These are phyloP conservation scores for Bambusicola thoracicus DNA, from an alignment of 2,113 vertebrate species.

Conservation along the genomic window DNA sequence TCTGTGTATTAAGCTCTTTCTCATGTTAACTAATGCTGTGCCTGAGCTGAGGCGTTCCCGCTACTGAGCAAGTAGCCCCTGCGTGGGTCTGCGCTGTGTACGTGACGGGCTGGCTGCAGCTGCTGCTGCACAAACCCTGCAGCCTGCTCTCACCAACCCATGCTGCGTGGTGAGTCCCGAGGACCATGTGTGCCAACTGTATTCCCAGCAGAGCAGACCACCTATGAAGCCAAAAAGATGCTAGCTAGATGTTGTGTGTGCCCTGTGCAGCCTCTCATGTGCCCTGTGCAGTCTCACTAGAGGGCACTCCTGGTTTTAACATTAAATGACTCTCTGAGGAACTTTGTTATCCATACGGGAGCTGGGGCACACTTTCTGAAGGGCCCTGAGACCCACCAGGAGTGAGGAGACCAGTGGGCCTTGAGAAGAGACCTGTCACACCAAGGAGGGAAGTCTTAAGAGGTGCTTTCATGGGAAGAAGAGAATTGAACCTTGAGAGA, in stretches of 20 bases:
- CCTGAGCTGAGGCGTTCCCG: background rate
- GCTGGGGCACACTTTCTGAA: background rate
- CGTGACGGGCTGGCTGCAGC: background rate
- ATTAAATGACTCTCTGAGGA: background rate
- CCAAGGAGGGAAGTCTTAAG: background rate
- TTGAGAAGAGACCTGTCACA: background rate
- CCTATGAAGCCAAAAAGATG: background rate
- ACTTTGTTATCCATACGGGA: background rate
- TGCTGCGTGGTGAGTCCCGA: accelerated
- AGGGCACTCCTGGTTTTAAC: conserved; percentile 25
- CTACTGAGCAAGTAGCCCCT: background rate
- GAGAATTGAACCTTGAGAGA: background rate
- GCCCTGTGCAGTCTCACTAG: conserved; percentile 27
- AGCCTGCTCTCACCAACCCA: background rate
- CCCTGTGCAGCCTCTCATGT: background rate
- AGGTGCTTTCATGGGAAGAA: background rate
- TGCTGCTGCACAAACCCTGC: background rate
- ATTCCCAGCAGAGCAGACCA: background rate
- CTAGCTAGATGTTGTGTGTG: background rate
- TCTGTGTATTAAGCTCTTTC: background rate
- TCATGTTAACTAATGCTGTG: background rate
- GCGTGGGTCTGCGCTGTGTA: accelerated
- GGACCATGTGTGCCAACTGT: background rate
- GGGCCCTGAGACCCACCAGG: background rate
- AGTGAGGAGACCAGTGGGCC: background rate